Percentiles rank a stretch among this genome's conserved stretches.
Evolutionary conservation across 2,113 vertebrate genomes (phyloP).

Genomic region (Ancistrus triradiatus): DNA sequence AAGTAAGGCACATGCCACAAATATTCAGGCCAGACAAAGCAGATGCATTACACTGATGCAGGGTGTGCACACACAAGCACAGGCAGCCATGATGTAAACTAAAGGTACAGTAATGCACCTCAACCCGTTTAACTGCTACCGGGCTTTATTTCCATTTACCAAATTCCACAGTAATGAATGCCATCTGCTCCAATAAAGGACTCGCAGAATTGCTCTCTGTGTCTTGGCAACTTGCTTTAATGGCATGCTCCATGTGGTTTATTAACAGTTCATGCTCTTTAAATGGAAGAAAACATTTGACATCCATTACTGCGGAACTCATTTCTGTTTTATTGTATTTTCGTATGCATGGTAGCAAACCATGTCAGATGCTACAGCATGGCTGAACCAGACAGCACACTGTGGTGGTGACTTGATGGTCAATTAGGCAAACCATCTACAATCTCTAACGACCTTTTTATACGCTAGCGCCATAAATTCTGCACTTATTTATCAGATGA

Average conservation of each 20-base stretch:
- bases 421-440: slow-evolving; percentile 37
- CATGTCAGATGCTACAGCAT: slow-evolving; percentile 26
- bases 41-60: background rate
- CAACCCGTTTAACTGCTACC: slow-evolving; percentile 49
- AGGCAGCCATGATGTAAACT: slow-evolving; percentile 32
- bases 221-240: slow-evolving; percentile 47
- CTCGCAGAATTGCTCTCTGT: slow-evolving; percentile 44
- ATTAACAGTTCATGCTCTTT: slow-evolving; percentile 53
- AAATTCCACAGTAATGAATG: slow-evolving; percentile 53
- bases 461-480: slow-evolving; percentile 13
- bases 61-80: background rate
- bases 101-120: slow-evolving; percentile 36
- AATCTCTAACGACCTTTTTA: slow-evolving; percentile 39
- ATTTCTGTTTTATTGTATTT: slow-evolving; percentile 50
- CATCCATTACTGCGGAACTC: slow-evolving; percentile 48
- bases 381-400: slow-evolving; percentile 28
- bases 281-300: slow-evolving; percentile 50
- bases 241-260: slow-evolving; percentile 52
- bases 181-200: slow-evolving; percentile 53
- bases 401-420: slow-evolving; percentile 37
- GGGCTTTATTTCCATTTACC: slow-evolving; percentile 53
- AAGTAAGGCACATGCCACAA: slow-evolving; percentile 18
- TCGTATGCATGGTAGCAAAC: slow-evolving; percentile 32
- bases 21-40: slow-evolving; percentile 25
- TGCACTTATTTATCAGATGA: slow-evolving; percentile 10